Evolutionary conservation across 2,113 vertebrate genomes (phyloP), one percentile per base, ranked within the genome.

Genomic region (Neolamprologus longior): DNA sequence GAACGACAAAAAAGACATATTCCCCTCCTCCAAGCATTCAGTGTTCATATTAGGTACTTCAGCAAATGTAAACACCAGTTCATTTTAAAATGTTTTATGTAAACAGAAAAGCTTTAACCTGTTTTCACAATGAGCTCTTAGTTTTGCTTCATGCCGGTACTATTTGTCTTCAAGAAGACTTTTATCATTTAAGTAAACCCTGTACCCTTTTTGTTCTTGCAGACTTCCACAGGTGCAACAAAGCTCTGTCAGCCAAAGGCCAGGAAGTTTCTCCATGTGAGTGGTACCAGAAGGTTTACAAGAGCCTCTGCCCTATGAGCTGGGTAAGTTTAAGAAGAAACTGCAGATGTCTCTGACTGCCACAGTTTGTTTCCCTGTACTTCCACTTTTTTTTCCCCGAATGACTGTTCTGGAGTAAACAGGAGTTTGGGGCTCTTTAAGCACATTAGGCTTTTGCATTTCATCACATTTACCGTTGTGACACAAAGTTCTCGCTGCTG

Each of bases 191-290:
- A 76, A 76, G 24, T 31, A 12, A 53, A 50, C 24, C 4, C 15
- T 28, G 5, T 31, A 21, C 15, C 1, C 1, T 76, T 80, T 45
- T 71, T 87, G 4, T 61, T 58, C 2, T 17, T 80, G 19, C 86
- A 91, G 96, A 97, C 84, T 98, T 96, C 93, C 96, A 95, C 89
- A 96, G 97, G 90, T 98, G 96, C 95, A 96, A 95, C 95, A 98
- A 97, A 76, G 96, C 91, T 4, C 93, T 97, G 92, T 45, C 92
- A 4, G 93, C 90, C 50, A 96, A 95, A 93, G 96, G 91, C 66
- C 95, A 96, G 88, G 96, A 97, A 19, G 24, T 87, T 5, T 10
- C 94, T 26, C 95, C 95, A 5, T 97, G 97, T 63, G 92, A 96
- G 1, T 97, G 96, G 97, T 97, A 97, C 92, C 94, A 94, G 90